Evolutionary conservation across 2,113 vertebrate species (phyloP).

Genomic region (Plestiodon gilberti): DNA sequence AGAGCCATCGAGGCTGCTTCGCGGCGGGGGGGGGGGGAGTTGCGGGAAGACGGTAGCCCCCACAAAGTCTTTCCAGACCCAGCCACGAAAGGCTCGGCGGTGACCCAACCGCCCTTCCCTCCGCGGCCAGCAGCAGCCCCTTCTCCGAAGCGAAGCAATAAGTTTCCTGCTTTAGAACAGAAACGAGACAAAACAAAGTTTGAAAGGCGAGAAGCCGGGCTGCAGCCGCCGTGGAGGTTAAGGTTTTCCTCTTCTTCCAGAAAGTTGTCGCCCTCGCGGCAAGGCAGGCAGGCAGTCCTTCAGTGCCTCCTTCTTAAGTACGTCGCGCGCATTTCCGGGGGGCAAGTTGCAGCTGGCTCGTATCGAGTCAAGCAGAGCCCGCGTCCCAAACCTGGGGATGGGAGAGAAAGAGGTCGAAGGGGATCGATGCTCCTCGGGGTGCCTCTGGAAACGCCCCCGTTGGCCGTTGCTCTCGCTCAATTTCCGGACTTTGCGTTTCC

Average conservation of each 20-base stretch:
- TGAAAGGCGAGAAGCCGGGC: not conserved
- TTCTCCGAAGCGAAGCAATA: not conserved
- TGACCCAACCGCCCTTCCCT: not conserved
- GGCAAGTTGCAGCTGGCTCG: not conserved
- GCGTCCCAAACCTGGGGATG: not conserved
- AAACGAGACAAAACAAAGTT: not conserved
- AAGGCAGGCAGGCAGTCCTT: not conserved
- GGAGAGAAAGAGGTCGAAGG: not conserved
- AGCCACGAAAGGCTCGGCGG: not conserved
- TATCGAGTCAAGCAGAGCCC: too few species aligned
- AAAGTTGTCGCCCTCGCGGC: not conserved
- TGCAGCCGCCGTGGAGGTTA: too few species aligned
- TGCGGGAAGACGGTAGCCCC: not conserved
- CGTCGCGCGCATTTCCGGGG: not conserved
- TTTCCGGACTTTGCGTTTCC: conserved; percentile 27
- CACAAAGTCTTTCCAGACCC: not conserved
- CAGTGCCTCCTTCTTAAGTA: not conserved
- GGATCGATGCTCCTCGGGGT: not conserved
- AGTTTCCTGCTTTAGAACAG: not conserved
- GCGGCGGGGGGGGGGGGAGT: not conserved
- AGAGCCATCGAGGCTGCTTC: conserved; percentile 72
- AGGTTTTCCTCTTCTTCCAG: not conserved
- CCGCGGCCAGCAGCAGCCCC: not conserved
- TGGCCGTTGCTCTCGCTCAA: not conserved
- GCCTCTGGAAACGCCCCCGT: not conserved